phyloP scores from a whole-genome alignment of 1,140 invertebrate species.

The Solenopsis fugax region DNA sequence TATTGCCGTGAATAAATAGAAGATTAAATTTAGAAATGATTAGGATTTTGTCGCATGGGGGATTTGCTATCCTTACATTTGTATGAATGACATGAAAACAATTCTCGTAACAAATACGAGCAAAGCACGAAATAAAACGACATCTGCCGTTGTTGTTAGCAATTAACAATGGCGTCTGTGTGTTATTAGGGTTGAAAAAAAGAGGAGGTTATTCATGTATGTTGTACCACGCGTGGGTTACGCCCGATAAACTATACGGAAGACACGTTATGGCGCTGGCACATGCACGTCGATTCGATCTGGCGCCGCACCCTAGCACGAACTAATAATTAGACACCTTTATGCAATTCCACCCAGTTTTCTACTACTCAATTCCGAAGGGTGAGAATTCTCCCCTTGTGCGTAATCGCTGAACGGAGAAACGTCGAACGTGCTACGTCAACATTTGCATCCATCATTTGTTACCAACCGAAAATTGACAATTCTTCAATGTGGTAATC shows the following conservation, averaged over 20 bases:
- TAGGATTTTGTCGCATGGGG: not conserved
- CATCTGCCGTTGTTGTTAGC: constrained; percentile 1
- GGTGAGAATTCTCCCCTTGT: not conserved
- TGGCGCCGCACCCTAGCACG: constrained; percentile 81
- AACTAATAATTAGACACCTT: constrained; percentile 83
- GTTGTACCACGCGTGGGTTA: constrained; percentile 7
- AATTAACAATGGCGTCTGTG: constrained; percentile 61
- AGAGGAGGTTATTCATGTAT: not conserved
- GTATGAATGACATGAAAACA: not conserved
- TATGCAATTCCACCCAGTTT: constrained; percentile 75
- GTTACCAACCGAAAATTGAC: not conserved
- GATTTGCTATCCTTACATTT: not conserved
- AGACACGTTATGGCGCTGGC: constrained; percentile 80
- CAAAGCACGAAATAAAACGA: constrained; percentile 14
- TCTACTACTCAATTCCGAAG: constrained; percentile 38
- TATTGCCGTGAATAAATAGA: not conserved
- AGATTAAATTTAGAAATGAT: not conserved
- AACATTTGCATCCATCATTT: not conserved
- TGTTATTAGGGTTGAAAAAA: constrained; percentile 69
- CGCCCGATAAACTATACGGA: constrained; percentile 74
- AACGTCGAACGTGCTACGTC: not conserved
- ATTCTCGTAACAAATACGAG: constrained; percentile 4
- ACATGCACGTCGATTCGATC: constrained; percentile 82
- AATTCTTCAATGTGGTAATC: not conserved
- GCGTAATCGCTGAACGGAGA: constrained; percentile 1